Conservation (phyloP, 1,140 invertebrate genomes). For the Bombus vancouverensis region DNA sequence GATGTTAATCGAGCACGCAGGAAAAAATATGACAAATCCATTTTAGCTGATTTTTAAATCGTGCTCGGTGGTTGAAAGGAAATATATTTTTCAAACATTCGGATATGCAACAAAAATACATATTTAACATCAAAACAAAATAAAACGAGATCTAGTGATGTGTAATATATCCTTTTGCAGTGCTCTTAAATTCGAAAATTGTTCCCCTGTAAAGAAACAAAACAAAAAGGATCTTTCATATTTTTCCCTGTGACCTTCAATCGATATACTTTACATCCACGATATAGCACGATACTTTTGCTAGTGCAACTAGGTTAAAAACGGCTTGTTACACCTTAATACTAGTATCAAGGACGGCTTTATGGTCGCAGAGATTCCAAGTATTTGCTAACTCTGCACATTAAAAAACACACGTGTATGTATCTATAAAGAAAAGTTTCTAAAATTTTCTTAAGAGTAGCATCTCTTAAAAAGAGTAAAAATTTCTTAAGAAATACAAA, state of each 20-base stretch:
- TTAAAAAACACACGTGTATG: neutral
- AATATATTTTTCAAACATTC: too few relatives aligned
- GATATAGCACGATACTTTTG: neutral
- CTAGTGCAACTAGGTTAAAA: neutral
- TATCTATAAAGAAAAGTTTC: neutral
- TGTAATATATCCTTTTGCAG: too few relatives aligned
- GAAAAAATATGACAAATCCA: neutral
- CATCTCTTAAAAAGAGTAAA: too few relatives aligned
- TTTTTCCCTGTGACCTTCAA: neutral
- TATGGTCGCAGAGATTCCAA: constrained; percentile 12
- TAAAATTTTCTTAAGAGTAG: neutral
- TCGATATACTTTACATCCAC: neutral
- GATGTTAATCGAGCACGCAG: neutral
- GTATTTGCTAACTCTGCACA: neutral
- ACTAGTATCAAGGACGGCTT: constrained; percentile 42
- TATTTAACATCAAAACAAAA: neutral
- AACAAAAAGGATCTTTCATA: neutral
- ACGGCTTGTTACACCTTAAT: neutral
- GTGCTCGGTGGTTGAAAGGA: neutral
- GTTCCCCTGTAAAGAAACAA: neutral
- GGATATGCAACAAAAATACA: too few relatives aligned
- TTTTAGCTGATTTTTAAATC: neutral
- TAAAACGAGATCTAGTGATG: neutral
- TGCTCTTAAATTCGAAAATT: neutral
- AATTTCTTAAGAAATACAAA: neutral